These are phyloP conservation scores for Gorsachius magnificus DNA, from an alignment of 2,797 vertebrate genomes.

Conservation along the genomic window DNA sequence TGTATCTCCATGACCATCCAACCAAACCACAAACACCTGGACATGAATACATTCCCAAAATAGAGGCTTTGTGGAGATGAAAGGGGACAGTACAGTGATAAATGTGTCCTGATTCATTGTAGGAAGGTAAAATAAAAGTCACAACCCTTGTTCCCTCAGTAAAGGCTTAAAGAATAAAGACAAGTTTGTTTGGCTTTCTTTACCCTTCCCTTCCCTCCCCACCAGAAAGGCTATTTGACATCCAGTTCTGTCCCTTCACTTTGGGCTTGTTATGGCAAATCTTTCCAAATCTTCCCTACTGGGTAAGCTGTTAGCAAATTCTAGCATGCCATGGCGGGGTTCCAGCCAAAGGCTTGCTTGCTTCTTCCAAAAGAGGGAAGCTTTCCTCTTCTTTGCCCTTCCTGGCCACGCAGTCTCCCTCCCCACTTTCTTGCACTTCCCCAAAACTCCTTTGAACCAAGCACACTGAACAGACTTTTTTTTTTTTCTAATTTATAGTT, in stretches of 20 bases:
- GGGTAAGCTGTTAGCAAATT: background rate
- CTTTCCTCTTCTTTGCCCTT: background rate
- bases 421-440: background rate
- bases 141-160: background rate
- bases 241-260: background rate
- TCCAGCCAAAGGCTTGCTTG: background rate
- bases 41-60: background rate
- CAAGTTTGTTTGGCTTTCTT: background rate
- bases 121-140: background rate
- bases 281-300: background rate
- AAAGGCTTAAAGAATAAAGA: background rate
- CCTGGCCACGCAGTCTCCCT: background rate
- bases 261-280: background rate
- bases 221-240: too few relatives aligned
- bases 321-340: background rate
- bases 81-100: background rate
- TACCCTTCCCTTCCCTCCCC: accelerated
- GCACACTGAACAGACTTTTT: background rate
- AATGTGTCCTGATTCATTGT: background rate
- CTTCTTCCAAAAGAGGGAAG: background rate
- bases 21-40: background rate
- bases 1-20: background rate
- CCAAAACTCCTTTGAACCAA: background rate
- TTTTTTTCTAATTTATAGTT: background rate
- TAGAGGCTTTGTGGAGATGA: background rate